Evolutionary conservation across 2,888 invertebrate species (phyloP).

Genomic region (Nemapogon koenigi): DNA sequence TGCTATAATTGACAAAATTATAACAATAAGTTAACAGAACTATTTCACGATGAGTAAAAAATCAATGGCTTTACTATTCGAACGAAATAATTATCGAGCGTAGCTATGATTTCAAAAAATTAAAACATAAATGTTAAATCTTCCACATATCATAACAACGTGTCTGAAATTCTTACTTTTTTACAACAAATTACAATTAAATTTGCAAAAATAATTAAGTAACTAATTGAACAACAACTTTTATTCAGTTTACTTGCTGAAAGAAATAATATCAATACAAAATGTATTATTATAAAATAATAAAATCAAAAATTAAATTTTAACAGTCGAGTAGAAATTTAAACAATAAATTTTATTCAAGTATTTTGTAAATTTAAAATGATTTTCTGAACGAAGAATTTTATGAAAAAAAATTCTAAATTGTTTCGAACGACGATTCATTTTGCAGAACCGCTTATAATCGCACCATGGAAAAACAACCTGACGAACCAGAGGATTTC

Average conservation of each 20-base stretch:
- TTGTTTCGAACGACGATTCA: slow-evolving; percentile 20
- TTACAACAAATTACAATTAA: slow-evolving; percentile 17
- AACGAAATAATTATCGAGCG: slow-evolving; percentile 16
- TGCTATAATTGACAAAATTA: slow-evolving; percentile 12
- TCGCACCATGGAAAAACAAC: slow-evolving; percentile 19
- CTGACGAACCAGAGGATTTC: slow-evolving; percentile 19
- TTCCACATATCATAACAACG: slow-evolving; percentile 9
- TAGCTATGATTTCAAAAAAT: slow-evolving; percentile 15
- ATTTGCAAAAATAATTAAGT: slow-evolving; percentile 13
- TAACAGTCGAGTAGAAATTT: slow-evolving; percentile 9
- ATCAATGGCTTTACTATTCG: no score
- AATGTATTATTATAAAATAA: slow-evolving; percentile 4
- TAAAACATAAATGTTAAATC: slow-evolving; percentile 13
- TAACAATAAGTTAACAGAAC: slow-evolving; percentile 16
- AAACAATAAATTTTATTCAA: slow-evolving; percentile 16
- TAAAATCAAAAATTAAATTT: slow-evolving; percentile 10
- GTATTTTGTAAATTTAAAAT: slow-evolving; percentile 18
- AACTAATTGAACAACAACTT: slow-evolving; percentile 3
- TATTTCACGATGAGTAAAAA: slow-evolving; percentile 17
- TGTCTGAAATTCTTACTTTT: slow-evolving; percentile 13
- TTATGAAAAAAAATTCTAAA: slow-evolving; percentile 13
- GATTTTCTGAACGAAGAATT: slow-evolving; percentile 19
- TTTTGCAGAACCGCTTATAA: slow-evolving; percentile 22
- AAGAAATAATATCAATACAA: slow-evolving; percentile 3
- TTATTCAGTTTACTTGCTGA: slow-evolving; percentile 4